Conservation (phyloP, 2,113 vertebrate genomes). For the Macrotus californicus region DNA sequence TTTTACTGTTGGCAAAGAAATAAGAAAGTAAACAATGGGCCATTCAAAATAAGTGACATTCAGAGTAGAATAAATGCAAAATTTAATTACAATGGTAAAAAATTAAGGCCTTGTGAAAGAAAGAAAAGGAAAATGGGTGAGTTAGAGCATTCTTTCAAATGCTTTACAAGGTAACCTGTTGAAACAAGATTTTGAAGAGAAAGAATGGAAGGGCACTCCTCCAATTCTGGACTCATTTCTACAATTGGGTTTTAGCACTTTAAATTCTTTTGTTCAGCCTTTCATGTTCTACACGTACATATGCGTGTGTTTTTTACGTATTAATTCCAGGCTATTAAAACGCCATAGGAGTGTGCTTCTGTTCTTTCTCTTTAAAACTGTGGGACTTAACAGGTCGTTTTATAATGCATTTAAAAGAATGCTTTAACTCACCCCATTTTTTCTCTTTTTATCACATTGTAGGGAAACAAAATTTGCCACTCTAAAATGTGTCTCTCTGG, state of each 20-base stretch:
- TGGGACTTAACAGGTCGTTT: neutral
- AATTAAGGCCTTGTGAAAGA: neutral
- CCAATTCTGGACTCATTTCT: neutral
- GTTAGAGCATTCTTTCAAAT: constrained; percentile 18
- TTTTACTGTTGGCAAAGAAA: neutral
- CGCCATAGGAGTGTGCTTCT: neutral
- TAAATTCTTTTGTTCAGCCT: neutral
- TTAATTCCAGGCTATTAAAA: neutral
- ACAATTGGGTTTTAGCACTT: neutral
- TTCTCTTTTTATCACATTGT: neutral
- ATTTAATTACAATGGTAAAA: neutral
- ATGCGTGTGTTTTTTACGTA: neutral
- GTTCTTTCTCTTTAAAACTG: neutral
- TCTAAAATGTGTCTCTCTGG: neutral
- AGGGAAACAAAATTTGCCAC: neutral
- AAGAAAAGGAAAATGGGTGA: neutral
- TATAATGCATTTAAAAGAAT: neutral
- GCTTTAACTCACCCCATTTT: neutral
- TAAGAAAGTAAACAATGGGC: neutral
- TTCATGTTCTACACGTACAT: neutral
- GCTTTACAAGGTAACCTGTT: neutral
- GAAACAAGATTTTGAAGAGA: constrained; percentile 8
- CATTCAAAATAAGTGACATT: neutral
- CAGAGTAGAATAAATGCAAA: neutral
- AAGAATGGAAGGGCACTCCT: neutral